Evolutionary conservation across 2,113 vertebrate species (phyloP).

Genomic region (Antechinus flavipes): DNA sequence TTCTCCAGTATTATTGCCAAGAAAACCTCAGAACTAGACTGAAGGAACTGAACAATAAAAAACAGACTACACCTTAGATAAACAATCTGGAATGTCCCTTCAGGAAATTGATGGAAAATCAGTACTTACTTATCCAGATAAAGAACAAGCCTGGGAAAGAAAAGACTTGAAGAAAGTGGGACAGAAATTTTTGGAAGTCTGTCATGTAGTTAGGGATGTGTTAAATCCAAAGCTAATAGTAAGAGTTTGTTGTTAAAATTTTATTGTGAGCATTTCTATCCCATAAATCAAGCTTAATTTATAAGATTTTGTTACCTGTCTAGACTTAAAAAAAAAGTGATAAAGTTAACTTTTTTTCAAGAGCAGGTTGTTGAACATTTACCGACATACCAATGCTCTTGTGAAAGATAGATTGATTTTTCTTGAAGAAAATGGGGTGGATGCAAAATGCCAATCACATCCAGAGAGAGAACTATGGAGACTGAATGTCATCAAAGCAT

Average conservation of each 20-base stretch:
- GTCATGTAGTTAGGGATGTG: background rate
- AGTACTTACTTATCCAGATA: background rate
- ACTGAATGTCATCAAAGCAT: too few relatives aligned
- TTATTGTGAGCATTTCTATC: background rate
- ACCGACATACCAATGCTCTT: background rate
- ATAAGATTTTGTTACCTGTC: background rate
- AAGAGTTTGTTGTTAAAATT: background rate
- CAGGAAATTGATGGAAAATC: background rate
- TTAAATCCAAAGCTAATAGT: background rate
- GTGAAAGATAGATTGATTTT: background rate
- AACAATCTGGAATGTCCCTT: background rate
- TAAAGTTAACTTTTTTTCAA: background rate
- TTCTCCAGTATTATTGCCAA: background rate
- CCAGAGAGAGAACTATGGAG: too few relatives aligned
- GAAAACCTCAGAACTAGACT: background rate
- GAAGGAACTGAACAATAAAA: too few relatives aligned
- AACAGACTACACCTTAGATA: background rate
- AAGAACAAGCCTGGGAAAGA: background rate
- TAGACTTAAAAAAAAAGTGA: background rate
- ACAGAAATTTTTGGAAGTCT: background rate
- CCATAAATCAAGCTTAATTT: background rate
- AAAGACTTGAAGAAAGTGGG: background rate
- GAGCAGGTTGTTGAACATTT: background rate
- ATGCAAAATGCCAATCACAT: too few relatives aligned
- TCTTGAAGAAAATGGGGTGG: background rate